Conservation (phyloP, 2,113 vertebrate genomes). For the Reinhardtius hippoglossoides region DNA sequence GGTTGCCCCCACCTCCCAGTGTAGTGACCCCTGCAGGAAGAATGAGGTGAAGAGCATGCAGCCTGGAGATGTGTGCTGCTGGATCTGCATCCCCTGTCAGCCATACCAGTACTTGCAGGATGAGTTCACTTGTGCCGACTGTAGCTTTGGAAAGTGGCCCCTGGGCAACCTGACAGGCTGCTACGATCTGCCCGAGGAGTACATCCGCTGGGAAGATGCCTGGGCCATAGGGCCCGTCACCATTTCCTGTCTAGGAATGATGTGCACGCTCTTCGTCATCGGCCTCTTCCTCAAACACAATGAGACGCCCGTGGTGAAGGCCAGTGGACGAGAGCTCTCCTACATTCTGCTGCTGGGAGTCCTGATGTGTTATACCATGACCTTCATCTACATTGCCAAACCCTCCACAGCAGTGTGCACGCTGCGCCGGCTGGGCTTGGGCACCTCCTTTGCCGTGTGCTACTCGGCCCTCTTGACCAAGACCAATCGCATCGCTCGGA, state of each 20-base stretch:
- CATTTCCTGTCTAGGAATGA: conserved; percentile 93
- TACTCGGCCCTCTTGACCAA: conserved; percentile 98
- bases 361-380: conserved; percentile 97
- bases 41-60: conserved; percentile 98
- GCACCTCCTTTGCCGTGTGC: conserved; percentile 95
- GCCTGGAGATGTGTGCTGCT: conserved; percentile 97
- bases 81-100: conserved; percentile 98
- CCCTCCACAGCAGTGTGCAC: conserved; percentile 92
- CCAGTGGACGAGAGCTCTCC: conserved; percentile 96
- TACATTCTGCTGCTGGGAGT: conserved; percentile 96
- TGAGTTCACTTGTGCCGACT: conserved; percentile 95
- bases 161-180: conserved; percentile 92
- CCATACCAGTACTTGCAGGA: conserved; percentile 92
- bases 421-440: conserved; percentile 91
- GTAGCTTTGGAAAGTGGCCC: conserved; percentile 95
- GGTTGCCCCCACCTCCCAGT: conserved; percentile 90
- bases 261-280: conserved; percentile 92
- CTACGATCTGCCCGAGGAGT: conserved; percentile 94
- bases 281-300: conserved; percentile 93
- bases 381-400: conserved; percentile 96
- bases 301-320: conserved; percentile 94
- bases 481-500: conserved; percentile 97
- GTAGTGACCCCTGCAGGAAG: conserved; percentile 96
- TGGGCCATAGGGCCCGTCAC: conserved; percentile 97
- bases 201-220: conserved; percentile 95